These are phyloP conservation scores for Lamprotornis superbus DNA, from an alignment of 2,113 vertebrate genomes.

Conservation along the genomic window DNA sequence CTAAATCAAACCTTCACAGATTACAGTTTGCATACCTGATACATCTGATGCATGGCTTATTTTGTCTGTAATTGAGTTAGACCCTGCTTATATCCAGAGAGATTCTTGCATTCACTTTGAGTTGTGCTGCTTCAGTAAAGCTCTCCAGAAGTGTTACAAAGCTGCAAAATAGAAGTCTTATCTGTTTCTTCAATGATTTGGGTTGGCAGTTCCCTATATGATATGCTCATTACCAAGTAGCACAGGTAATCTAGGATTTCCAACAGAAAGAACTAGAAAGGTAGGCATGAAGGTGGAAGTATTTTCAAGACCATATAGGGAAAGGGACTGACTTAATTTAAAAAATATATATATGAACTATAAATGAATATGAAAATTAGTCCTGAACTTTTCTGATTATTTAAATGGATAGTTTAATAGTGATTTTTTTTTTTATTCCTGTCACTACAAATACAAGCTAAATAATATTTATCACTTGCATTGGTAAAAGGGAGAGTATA, in stretches of 20 bases:
- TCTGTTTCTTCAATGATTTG: neutral
- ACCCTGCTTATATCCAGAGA: neutral
- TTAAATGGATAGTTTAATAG: neutral
- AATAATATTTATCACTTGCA: neutral
- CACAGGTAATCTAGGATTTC: neutral
- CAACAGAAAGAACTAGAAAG: neutral
- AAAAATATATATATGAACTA: neutral
- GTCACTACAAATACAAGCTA: neutral
- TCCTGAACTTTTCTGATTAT: neutral
- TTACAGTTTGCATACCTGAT: neutral
- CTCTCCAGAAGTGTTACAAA: neutral
- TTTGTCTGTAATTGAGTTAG: neutral
- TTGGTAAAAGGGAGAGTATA: neutral
- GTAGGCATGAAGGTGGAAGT: neutral
- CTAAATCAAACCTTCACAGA: neutral
- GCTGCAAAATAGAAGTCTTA: neutral
- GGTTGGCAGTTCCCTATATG: neutral
- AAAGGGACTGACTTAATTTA: neutral
- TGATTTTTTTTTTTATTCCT: neutral
- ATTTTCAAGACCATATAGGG: neutral
- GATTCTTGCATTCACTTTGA: neutral
- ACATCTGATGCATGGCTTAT: accelerated
- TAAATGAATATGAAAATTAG: neutral
- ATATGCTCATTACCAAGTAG: neutral
- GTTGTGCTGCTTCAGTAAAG: neutral